phyloP scores from a whole-genome alignment of 2,113 vertebrate species.

The Amphiprion ocellaris region DNA sequence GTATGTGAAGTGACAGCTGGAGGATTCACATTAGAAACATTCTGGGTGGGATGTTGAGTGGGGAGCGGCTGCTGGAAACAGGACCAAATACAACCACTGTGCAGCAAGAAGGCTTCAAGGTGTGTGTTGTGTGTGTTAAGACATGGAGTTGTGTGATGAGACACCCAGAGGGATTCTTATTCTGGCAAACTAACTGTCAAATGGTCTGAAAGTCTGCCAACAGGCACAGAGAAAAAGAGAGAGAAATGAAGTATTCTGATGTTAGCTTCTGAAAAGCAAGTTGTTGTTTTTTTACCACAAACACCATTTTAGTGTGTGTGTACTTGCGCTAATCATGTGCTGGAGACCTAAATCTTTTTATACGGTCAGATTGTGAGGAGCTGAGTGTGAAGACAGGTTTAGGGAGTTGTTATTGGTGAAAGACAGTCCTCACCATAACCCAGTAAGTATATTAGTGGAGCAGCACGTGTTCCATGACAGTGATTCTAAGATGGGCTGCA shows the following conservation, averaged over 20 bases:
- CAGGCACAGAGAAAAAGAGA: neutral
- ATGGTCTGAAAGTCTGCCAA: neutral
- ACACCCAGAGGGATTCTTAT: neutral
- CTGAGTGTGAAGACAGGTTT: no score
- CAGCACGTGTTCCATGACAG: no score
- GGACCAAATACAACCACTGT: neutral
- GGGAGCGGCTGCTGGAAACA: neutral
- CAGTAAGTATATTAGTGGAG: no score
- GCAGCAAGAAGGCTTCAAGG: neutral
- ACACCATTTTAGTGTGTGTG: no score
- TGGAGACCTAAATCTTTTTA: no score
- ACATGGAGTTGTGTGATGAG: slow-evolving; percentile 1
- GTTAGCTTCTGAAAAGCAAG: neutral
- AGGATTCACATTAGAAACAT: slow-evolving; percentile 19
- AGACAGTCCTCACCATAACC: no score
- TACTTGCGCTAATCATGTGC: no score
- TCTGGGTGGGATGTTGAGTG: neutral
- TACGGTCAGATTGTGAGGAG: no score
- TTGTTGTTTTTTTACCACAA: no score
- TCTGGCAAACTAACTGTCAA: neutral
- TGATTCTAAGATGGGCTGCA: no score
- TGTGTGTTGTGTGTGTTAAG: neutral
- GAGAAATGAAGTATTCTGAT: neutral
- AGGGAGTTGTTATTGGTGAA: no score
- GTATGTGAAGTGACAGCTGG: slow-evolving; percentile 5